phyloP scores from a whole-genome alignment of 53 echinoderm and acorn worm species.

The Paelopatides confundens region DNA sequence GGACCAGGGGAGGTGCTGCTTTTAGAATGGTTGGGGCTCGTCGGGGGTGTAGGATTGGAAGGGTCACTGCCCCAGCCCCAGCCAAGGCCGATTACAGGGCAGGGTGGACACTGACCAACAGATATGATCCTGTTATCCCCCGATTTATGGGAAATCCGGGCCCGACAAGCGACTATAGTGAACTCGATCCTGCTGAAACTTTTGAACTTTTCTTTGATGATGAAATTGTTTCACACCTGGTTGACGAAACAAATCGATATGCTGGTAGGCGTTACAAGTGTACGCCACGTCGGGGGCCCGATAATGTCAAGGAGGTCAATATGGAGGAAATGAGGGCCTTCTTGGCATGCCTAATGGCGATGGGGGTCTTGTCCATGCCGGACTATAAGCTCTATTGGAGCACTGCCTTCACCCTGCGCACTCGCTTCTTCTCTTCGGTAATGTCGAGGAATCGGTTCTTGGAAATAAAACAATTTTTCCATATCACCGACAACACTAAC shows the following conservation, averaged over 20 bases:
- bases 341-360: no score
- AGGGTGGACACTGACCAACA: neutral
- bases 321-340: neutral
- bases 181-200: neutral
- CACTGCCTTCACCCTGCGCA: neutral
- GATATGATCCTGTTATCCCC: neutral
- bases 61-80: neutral
- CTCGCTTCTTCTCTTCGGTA: neutral
- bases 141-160: neutral
- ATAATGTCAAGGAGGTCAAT: neutral
- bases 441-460: neutral
- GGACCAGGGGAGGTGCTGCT: neutral
- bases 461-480: no score
- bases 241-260: neutral
- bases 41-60: neutral
- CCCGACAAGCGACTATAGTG: neutral
- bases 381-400: conserved; percentile 39
- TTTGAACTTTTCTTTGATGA: conserved; percentile 12
- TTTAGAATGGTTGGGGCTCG: neutral
- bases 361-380: conserved; percentile 20
- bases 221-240: neutral
- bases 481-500: conserved; percentile 1
- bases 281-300: neutral
- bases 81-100: no score
- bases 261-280: neutral